Percentiles rank a stretch among this genome's conserved stretches.
Conservation (phyloP, 2,797 vertebrate species). For the Eremophila alpestris region DNA sequence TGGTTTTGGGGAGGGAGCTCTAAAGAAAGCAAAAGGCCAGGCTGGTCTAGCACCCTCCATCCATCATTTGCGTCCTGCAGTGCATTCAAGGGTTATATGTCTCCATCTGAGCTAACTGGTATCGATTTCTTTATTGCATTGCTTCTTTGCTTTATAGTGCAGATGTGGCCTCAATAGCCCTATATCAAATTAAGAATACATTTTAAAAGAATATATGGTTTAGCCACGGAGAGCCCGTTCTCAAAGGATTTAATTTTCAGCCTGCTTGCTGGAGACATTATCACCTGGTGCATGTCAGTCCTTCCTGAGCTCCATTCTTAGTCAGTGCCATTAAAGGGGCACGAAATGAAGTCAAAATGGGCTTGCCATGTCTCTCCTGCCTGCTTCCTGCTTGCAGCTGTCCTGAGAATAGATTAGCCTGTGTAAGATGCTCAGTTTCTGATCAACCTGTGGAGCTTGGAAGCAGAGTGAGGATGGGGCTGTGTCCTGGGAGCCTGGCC, state of each 20-base stretch:
- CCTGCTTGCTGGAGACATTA: not conserved
- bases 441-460: not conserved
- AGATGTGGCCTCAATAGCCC: slow-evolving; percentile 30
- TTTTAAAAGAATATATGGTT: slow-evolving; percentile 38
- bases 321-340: not conserved
- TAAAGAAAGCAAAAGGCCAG: slow-evolving; percentile 2
- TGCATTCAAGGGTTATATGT: not conserved
- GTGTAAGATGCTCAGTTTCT: not conserved
- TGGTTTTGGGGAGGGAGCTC: not conserved
- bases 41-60: not conserved
- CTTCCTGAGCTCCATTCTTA: not conserved
- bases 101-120: slow-evolving; percentile 28
- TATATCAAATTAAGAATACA: slow-evolving; percentile 51
- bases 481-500: not conserved
- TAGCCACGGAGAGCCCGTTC: not conserved
- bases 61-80: not conserved
- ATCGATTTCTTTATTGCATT: slow-evolving; percentile 42
- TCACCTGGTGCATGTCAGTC: slow-evolving; percentile 12
- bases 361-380: not conserved
- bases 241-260: slow-evolving; percentile 49
- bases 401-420: not conserved
- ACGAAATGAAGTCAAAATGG: slow-evolving; percentile 24
- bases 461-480: not conserved
- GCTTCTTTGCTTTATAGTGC: slow-evolving; percentile 40
- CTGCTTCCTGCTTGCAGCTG: not conserved